These are phyloP conservation scores for Rhynchomys soricoides DNA, from an alignment of 2,113 vertebrate genomes.

Conservation along the genomic window DNA sequence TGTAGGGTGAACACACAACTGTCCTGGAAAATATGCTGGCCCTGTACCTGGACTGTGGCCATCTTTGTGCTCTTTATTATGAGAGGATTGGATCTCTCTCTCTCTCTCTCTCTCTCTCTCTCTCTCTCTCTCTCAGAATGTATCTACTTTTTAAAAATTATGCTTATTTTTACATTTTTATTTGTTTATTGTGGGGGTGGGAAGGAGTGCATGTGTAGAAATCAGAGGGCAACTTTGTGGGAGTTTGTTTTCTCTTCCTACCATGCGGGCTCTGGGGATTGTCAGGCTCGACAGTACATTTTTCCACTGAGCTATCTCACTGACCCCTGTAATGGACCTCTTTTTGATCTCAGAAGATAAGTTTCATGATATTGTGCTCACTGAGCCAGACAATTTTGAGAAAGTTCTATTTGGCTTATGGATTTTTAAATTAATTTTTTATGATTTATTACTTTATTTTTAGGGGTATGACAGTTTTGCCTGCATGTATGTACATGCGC, in stretches of 20 bases:
- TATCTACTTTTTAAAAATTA: not conserved
- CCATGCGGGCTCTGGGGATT: not conserved
- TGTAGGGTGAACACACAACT: not conserved
- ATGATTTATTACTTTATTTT: not conserved
- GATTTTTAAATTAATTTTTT: not conserved
- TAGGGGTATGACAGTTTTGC: not conserved
- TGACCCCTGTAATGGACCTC: not conserved
- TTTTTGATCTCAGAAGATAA: constrained; percentile 35
- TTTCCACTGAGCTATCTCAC: not conserved
- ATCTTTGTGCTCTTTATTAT: constrained; percentile 39
- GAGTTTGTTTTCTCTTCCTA: not conserved
- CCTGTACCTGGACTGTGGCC: constrained; percentile 9
- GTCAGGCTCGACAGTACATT: not conserved
- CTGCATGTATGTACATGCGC: not conserved
- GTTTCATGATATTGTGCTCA: constrained; percentile 10
- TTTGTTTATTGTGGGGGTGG: not conserved
- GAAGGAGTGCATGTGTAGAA: not conserved
- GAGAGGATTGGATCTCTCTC: not conserved
- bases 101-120: too few relatives aligned
- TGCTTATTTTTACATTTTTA: not conserved
- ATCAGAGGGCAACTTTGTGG: not conserved
- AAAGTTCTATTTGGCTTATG: not conserved
- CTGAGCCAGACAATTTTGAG: not conserved
- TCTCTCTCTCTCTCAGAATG: not conserved
- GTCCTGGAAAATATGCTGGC: not conserved